Evolutionary conservation across 2,797 vertebrate genomes (phyloP).

Genomic region (Phoxinus dragarum): DNA sequence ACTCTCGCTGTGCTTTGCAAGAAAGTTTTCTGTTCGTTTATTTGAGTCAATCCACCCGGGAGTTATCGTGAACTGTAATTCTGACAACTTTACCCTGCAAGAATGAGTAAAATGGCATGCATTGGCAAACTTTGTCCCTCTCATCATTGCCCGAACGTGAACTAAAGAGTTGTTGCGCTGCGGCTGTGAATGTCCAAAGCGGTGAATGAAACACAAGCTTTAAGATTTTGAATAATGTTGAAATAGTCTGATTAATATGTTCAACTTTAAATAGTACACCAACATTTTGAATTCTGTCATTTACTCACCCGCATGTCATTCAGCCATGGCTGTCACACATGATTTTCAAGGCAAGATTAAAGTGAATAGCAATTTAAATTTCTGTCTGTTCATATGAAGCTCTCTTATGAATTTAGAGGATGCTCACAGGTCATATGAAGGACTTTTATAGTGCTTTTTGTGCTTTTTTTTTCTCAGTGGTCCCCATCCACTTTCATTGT

Average conservation of each 20-base stretch:
- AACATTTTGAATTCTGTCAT: background rate
- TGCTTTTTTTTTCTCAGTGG: too few species aligned
- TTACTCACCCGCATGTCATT: background rate
- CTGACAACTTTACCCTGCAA: too few species aligned
- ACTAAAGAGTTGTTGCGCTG: too few species aligned
- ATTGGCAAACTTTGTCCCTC: too few species aligned
- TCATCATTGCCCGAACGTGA: too few species aligned
- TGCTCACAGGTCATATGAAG: background rate
- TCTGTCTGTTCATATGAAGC: background rate
- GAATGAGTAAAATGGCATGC: too few species aligned
- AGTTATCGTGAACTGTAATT: too few species aligned
- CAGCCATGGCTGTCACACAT: background rate
- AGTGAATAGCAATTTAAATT: background rate
- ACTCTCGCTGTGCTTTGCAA: too few species aligned
- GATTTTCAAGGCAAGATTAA: background rate
- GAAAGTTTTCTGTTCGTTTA: too few species aligned
- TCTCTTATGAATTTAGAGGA: background rate
- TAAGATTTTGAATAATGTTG: background rate
- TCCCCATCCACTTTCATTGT: background rate
- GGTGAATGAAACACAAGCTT: background rate
- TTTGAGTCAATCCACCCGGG: too few species aligned
- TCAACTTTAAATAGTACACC: background rate
- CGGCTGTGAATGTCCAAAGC: too few species aligned
- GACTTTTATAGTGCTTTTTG: background rate
- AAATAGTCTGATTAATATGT: background rate